These are phyloP conservation scores for Coranthus polyacanthus DNA, from an alignment of 2,797 vertebrate species.

Conservation along the genomic window DNA sequence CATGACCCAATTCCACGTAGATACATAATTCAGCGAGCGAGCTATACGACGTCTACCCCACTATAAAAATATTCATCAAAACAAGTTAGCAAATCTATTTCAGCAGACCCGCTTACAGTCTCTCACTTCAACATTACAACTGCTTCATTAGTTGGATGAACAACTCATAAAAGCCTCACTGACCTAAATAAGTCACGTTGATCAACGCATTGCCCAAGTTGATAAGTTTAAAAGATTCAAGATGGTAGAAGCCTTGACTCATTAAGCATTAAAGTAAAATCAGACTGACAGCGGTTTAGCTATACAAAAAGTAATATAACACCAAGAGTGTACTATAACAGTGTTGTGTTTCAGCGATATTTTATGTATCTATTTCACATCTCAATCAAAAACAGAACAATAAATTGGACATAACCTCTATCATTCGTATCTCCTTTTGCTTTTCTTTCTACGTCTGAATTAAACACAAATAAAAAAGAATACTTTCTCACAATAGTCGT, in stretches of 20 bases:
- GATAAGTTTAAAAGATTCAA: constrained; percentile 73
- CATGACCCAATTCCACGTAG: constrained; percentile 71
- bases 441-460: constrained; percentile 1
- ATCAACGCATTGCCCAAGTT: constrained; percentile 58
- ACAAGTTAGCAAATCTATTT: constrained; percentile 58
- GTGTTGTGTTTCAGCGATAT: constrained; percentile 19
- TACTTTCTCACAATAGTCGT: too few relatives aligned
- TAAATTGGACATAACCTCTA: neutral
- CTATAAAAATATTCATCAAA: constrained; percentile 73
- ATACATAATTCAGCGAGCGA: constrained; percentile 71
- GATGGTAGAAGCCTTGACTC: constrained; percentile 57
- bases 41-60: constrained; percentile 44
- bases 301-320: constrained; percentile 16
- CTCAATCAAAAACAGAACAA: constrained; percentile 22
- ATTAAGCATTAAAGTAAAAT: constrained; percentile 47
- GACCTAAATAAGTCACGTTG: constrained; percentile 77
- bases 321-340: constrained; percentile 10
- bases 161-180: constrained; percentile 56
- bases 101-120: constrained; percentile 28
- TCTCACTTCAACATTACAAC: constrained; percentile 37
- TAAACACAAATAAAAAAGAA: neutral
- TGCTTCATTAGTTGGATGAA: constrained; percentile 60
- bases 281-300: constrained; percentile 49
- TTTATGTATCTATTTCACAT: constrained; percentile 16
- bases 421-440: neutral